Percentiles rank a stretch among this genome's conserved stretches.
These are phyloP conservation scores for Gnathonemus longibarbis DNA, from an alignment of 2,113 vertebrate species.

Conservation along the genomic window DNA sequence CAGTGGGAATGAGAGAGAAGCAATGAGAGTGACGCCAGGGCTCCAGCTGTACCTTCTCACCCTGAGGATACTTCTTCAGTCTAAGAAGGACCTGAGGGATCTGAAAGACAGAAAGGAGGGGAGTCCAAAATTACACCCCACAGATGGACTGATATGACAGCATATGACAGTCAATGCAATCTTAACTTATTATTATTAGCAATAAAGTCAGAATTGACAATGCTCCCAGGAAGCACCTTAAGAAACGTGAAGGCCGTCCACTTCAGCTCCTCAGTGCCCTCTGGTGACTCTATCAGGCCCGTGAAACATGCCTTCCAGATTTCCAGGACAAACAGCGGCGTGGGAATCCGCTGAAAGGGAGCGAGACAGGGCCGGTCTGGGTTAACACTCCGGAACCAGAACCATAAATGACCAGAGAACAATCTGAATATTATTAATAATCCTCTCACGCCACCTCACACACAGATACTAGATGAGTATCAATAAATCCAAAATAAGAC, in stretches of 20 bases:
- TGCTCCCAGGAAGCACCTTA: conserved; percentile 61
- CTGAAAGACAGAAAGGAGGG: conserved; percentile 49
- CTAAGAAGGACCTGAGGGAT: conserved; percentile 91
- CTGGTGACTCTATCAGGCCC: conserved; percentile 93
- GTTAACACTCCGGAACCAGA: background rate
- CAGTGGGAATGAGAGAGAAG: background rate
- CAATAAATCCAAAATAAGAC: background rate
- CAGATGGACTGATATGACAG: background rate
- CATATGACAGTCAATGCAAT: background rate
- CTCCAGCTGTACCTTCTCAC: conserved; percentile 75
- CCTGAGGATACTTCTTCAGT: conserved; percentile 86
- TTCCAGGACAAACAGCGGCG: conserved; percentile 83
- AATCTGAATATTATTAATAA: background rate
- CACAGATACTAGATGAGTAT: background rate
- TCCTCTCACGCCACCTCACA: background rate
- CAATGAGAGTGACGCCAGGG: background rate
- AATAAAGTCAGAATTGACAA: background rate
- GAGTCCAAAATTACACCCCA: background rate
- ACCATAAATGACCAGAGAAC: background rate
- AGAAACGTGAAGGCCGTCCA: conserved; percentile 98
- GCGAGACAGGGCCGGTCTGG: background rate
- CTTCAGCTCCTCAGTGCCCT: conserved; percentile 94
- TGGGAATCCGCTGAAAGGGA: conserved; percentile 72
- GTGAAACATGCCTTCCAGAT: conserved; percentile 98
- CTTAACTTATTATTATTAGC: background rate